phyloP scores from a whole-genome alignment of 2,113 vertebrate species.

The Microtus richardsoni region DNA sequence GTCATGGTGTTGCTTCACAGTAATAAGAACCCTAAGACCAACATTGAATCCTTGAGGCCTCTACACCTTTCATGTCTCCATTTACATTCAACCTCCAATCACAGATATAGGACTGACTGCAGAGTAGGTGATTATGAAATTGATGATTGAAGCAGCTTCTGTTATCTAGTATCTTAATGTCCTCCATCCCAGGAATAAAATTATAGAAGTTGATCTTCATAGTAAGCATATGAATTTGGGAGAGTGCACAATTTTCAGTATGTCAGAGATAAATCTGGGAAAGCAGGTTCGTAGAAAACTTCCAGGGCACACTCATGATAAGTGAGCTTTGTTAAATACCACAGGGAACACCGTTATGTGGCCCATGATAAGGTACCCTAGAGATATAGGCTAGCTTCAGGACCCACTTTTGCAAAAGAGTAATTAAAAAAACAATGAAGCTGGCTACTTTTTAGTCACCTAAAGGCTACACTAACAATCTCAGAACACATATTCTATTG shows the following conservation, averaged over 20 bases:
- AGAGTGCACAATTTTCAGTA: background rate
- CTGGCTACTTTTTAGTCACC: constrained; percentile 37
- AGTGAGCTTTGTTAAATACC: background rate
- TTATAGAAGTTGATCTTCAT: background rate
- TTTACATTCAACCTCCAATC: background rate
- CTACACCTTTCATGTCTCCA: background rate
- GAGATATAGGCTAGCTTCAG: background rate
- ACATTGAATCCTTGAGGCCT: background rate
- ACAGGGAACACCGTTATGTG: background rate
- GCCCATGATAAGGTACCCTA: background rate
- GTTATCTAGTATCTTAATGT: constrained; percentile 26
- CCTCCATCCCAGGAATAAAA: constrained; percentile 52
- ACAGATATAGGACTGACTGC: background rate
- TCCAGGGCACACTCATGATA: background rate
- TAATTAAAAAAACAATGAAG: background rate
- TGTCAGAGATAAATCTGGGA: background rate
- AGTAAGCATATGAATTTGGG: background rate
- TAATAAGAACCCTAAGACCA: background rate
- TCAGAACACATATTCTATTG: background rate
- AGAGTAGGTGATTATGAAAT: background rate
- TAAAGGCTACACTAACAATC: background rate
- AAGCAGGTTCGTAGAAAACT: constrained; percentile 22
- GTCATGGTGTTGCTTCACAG: no score
- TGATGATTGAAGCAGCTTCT: background rate
- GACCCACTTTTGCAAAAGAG: constrained; percentile 1